These are phyloP conservation scores for Steinernema hermaphroditum DNA, from an alignment of 2,888 invertebrate species.

Conservation along the genomic window DNA sequence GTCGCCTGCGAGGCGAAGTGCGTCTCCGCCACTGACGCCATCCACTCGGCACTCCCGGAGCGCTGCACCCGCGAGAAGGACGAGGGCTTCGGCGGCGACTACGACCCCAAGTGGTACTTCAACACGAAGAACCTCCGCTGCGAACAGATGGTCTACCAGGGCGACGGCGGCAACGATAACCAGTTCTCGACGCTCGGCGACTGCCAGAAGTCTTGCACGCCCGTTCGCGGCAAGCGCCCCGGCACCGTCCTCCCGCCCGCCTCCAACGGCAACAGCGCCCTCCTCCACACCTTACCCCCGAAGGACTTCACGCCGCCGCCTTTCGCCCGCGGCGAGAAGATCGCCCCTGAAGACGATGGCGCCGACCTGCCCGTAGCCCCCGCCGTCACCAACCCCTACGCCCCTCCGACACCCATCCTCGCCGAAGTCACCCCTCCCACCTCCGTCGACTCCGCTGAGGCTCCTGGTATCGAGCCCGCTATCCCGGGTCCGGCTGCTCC, in stretches of 20 bases:
- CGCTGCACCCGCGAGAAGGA: constrained; percentile 57
- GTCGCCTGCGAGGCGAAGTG: constrained; percentile 39
- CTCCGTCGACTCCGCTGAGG: not conserved
- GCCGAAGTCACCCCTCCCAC: not conserved
- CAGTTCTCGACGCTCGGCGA: constrained; percentile 59
- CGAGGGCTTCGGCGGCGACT: constrained; percentile 60
- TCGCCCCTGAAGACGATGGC: not conserved
- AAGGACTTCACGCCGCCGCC: constrained; percentile 22
- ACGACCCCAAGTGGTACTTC: constrained; percentile 64
- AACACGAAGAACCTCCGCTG: constrained; percentile 63
- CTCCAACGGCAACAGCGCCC: not conserved
- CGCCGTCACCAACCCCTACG: constrained; percentile 6
- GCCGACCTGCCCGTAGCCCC: constrained; percentile 25
- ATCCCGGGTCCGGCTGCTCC: constrained; percentile 21
- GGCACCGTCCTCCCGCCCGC: not conserved
- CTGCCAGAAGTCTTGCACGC: constrained; percentile 56
- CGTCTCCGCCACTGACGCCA: constrained; percentile 38
- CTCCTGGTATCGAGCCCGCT: not conserved
- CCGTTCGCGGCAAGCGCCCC: constrained; percentile 25
- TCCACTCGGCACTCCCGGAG: constrained; percentile 54
- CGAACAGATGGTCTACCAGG: constrained; percentile 65
- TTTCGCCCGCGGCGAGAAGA: not conserved
- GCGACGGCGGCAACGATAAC: constrained; percentile 62
- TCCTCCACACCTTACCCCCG: not conserved
- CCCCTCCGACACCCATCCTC: constrained; percentile 3